A percentile compares a stretch with the other conserved stretches of the same genome.
Evolutionary conservation across 2,797 vertebrate species (phyloP).

Genomic region (Leptatherina wallacei): DNA sequence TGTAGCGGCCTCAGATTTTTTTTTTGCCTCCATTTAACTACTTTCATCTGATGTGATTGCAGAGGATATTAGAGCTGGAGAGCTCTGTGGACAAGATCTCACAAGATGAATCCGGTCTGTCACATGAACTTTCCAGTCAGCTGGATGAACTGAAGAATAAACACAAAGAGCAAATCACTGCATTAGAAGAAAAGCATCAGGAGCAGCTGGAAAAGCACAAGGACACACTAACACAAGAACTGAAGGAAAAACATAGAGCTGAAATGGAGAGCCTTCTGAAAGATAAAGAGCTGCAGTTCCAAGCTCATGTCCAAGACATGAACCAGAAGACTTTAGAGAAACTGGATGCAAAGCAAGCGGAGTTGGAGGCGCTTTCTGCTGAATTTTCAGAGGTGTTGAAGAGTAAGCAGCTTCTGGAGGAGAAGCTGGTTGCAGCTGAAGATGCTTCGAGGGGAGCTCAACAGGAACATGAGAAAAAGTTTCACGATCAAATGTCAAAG

Average conservation of each 20-base stretch:
- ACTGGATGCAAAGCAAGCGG: slow-evolving; percentile 90
- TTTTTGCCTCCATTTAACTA: slow-evolving; percentile 7
- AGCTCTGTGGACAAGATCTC: slow-evolving; percentile 85
- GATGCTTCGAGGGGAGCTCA: slow-evolving; percentile 68
- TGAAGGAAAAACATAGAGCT: slow-evolving; percentile 81
- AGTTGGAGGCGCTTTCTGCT: slow-evolving; percentile 87
- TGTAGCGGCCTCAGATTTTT: slow-evolving; percentile 1
- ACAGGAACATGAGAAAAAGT: slow-evolving; percentile 79
- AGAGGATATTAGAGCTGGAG: slow-evolving; percentile 95
- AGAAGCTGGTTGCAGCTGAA: slow-evolving; percentile 79
- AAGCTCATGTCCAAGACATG: slow-evolving; percentile 90
- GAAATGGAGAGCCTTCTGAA: slow-evolving; percentile 84
- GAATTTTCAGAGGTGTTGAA: slow-evolving; percentile 87
- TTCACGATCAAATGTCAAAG: slow-evolving; percentile 82
- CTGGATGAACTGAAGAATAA: slow-evolving; percentile 86
- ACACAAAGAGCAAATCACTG: slow-evolving; percentile 83
- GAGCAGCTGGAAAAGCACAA: slow-evolving; percentile 86
- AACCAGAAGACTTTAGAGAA: slow-evolving; percentile 93
- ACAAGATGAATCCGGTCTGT: slow-evolving; percentile 77
- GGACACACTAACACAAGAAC: slow-evolving; percentile 77
- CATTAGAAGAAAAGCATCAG: slow-evolving; percentile 84
- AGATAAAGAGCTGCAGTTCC: slow-evolving; percentile 89
- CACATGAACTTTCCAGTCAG: slow-evolving; percentile 79
- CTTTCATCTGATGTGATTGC: slow-evolving; percentile 61
- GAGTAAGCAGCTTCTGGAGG: slow-evolving; percentile 83